These are phyloP conservation scores for Pseudobourletiella spinata DNA, from an alignment of 1,140 invertebrate genomes.

Conservation along the genomic window DNA sequence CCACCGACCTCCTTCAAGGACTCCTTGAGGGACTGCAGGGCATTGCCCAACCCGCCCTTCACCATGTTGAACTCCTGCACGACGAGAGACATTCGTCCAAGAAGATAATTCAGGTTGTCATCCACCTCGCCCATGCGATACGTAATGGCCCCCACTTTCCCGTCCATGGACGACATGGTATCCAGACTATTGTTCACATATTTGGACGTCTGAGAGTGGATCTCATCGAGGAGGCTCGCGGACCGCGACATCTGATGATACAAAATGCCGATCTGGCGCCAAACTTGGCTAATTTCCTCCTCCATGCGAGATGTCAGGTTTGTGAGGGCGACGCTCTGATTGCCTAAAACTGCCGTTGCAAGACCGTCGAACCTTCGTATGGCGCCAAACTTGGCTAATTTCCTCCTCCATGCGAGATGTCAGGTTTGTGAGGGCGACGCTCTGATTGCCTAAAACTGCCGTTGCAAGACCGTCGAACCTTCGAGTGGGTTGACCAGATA, in stretches of 20 bases:
- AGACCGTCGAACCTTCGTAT: slow-evolving; percentile 43
- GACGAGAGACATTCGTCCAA: slow-evolving; percentile 67
- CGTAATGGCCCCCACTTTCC: slow-evolving; percentile 60
- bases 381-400: slow-evolving; percentile 70
- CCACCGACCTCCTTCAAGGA: slow-evolving; percentile 22
- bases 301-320: slow-evolving; percentile 71
- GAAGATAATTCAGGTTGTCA: slow-evolving; percentile 71
- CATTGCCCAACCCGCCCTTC: slow-evolving; percentile 42
- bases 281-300: slow-evolving; percentile 67
- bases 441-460: slow-evolving; percentile 61
- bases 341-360: slow-evolving; percentile 51
- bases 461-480: slow-evolving; percentile 39
- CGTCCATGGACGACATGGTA: slow-evolving; percentile 70
- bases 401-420: slow-evolving; percentile 68
- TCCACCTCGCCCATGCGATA: slow-evolving; percentile 69
- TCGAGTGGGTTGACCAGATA: background rate
- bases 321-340: slow-evolving; percentile 59
- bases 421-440: slow-evolving; percentile 60
- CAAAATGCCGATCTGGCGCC: slow-evolving; percentile 80
- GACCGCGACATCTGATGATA: slow-evolving; percentile 70
- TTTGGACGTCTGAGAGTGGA: slow-evolving; percentile 66
- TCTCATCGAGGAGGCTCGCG: slow-evolving; percentile 57
- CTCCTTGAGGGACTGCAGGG: background rate
- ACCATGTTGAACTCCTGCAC: slow-evolving; percentile 79
- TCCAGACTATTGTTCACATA: slow-evolving; percentile 61